Evolutionary conservation across 2,888 invertebrate species (phyloP), one percentile per base, ranked within the genome.

Genomic region (Oligia latruncula): DNA sequence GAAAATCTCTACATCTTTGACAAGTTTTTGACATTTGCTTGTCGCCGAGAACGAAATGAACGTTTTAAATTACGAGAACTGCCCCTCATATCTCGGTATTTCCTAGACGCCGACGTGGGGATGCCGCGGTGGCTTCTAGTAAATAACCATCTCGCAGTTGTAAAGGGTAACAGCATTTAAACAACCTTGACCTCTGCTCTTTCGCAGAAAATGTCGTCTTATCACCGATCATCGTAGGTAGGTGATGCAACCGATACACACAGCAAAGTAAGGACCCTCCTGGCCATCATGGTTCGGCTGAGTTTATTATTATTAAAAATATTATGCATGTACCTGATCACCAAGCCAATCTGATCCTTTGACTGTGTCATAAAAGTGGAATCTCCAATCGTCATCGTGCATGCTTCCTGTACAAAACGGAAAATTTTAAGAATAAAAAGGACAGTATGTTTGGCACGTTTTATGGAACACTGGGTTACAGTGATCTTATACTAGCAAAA

Each of bases 281-380:
- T 35, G 55, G 23, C 23, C 5, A 40, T 17, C 40, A 71, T n/a
- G 3, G 17, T 58, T n/a, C 17, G 9, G 40, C 15, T 23, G 15
- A 15, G 15, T 71, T 71, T 23, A 23, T 13, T 58, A 23, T 55
- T 71, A 73, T 15, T 40, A 11, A 13, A 35, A 46, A 13, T n/a
- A 68, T 20, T 17, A 9, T 20, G 15, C 3, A 9, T 40, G 35
- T 88, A 96, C 97, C 95, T 98, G 99, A 94, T 99, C 99, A 52
- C 99, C 99, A 23, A 99, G 97, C 99, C 99, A 99, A 97, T 99
- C 99, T 43, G 99, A 99, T 29, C 99, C 99, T 95, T 99, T 99
- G 9, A 99, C 98, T 0, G 99, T 99, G 93, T 99, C 99, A 93
- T 99, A 99, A 98, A 99, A 99, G 93, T 99, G 99, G 98, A 98